Evolutionary conservation across 1,140 invertebrate species (phyloP), one percentile per base, ranked within the genome.

Genomic region (Pteromalus puparum): DNA sequence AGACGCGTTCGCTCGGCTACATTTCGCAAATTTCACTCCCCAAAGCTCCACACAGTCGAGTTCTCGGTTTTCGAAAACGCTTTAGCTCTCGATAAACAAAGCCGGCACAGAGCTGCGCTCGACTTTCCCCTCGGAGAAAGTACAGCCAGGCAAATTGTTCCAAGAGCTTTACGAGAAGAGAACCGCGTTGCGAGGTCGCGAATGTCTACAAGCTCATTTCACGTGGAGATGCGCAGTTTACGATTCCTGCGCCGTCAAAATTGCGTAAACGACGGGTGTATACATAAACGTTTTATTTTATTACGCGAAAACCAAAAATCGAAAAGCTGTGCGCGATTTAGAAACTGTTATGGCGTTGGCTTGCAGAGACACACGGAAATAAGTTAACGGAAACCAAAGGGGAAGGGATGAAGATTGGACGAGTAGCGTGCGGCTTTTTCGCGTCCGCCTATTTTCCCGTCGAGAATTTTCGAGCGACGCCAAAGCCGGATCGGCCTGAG

Each of bases 401-500:
- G 0, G 38, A 9, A 42, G 9, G 65, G 68, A 34, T 34, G 61
- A 85, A 85, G 74, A 85, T 85, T 81, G 84, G 73, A 81, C 70
- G 34, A 65, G 70, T 9, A n/a, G 61, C 21, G 67, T 28, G 28
- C 48, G 28, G 53, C 77, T 81, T 84, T 84, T 79, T 74, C 34
- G 26, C 26, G 4, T 73, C 30, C 61, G 30, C 48, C 68, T 72
- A 84, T 84, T 84, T 84, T 79, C 38, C 53, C 77, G 76, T 80
- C n/a, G 83, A 26, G 83, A 84, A 81, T 84, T 80, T 84, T 81
- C 77, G 75, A 84, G 78, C 84, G 83, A 75, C 72, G 34, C 24
- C 67, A 81, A 84, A 81, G 83, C 77, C 83, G 83, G 83, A 84
- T 84, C 83, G 83, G 77, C 72, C 46, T 68, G 77, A 84, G 83